Evolutionary conservation across 2,888 invertebrate species (phyloP), one percentile per base, ranked within the genome.

Genomic region (Drosophila mimetica): DNA sequence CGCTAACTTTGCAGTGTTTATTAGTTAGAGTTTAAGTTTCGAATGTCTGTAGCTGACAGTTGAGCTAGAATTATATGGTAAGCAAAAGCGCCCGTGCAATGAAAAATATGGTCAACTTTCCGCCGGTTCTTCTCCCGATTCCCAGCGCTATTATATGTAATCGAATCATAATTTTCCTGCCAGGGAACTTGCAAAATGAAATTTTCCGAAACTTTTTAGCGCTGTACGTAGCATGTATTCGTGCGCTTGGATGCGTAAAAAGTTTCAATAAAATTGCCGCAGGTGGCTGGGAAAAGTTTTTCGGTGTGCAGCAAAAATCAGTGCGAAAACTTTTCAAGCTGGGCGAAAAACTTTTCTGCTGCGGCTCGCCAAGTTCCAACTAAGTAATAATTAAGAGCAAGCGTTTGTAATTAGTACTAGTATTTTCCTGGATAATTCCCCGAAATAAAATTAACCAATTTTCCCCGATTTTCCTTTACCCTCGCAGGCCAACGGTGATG

Each of bases 401-500:
- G 42, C 44, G 66, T 51, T 51, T 25, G 51, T 32, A 51, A 66
- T 47, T 67, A 48, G 25, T 22, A 34, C 4, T 28, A 30, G n/a
- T 18, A 20, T 47, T 47, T 53, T 28, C 28, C 34, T 14, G n/a
- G 22, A 22, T 18, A 28, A 2, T 42, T 37, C 4, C 1, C 65
- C n/a, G 22, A 53, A 66, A 39, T 28, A 14, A 46, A 47, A 71
- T 16, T 65, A 48, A 44, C 59, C 28, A 41, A 55, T 53, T 44
- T 9, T 57, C 16, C 36, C n/a, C 25, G 34, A 0, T 7, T 58
- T 5, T 28, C 41, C 32, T 22, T 7, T 64, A 70, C 53, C 70
- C 71, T 46, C 91, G 92, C 18, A 98, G 97, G 97, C 96, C 71
- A 99, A 99, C 93, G 96, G 98, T 67, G 95, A 96, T 73, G 97